These are phyloP conservation scores for Pangasius krempfi DNA, from an alignment of 2,797 vertebrate genomes.

Conservation along the genomic window DNA sequence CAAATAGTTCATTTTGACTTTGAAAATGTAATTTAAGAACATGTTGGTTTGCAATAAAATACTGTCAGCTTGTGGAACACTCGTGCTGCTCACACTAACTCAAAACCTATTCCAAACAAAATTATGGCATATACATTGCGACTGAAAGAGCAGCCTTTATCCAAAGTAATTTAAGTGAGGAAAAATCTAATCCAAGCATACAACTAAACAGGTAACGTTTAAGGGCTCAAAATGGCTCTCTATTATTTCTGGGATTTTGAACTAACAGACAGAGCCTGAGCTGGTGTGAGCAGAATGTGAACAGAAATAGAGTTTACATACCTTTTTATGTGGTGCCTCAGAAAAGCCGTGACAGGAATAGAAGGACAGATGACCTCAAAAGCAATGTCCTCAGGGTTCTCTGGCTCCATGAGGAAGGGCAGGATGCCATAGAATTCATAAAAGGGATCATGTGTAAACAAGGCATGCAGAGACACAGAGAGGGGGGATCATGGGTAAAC, in stretches of 20 bases:
- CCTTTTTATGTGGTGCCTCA: conserved; percentile 80
- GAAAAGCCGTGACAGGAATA: conserved; percentile 89
- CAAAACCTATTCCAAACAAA: conserved; percentile 73
- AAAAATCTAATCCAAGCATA: neutral
- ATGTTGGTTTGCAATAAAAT: no score
- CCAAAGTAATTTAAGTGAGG: neutral
- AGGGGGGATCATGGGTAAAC: no score
- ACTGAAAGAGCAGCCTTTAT: neutral
- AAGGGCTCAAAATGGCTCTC: neutral
- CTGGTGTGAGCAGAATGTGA: neutral
- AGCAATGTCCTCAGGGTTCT: conserved; percentile 58
- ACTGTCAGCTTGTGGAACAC: conserved; percentile 84
- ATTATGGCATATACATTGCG: neutral
- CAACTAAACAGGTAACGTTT: no score
- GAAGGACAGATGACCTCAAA: conserved; percentile 92
- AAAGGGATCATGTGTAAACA: conserved; percentile 80
- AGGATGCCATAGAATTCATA: conserved; percentile 88
- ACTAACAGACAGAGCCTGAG: neutral
- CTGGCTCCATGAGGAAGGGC: conserved; percentile 78
- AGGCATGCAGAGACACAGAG: no score
- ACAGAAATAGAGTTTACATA: conserved; percentile 55
- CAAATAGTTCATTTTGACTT: no score
- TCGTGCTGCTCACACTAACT: conserved; percentile 76
- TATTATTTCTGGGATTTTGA: neutral
- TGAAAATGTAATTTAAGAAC: no score